Evolutionary conservation across 2,888 invertebrate species (phyloP), one percentile per base, ranked within the genome.

Genomic region (Podotricha telesiphe): DNA sequence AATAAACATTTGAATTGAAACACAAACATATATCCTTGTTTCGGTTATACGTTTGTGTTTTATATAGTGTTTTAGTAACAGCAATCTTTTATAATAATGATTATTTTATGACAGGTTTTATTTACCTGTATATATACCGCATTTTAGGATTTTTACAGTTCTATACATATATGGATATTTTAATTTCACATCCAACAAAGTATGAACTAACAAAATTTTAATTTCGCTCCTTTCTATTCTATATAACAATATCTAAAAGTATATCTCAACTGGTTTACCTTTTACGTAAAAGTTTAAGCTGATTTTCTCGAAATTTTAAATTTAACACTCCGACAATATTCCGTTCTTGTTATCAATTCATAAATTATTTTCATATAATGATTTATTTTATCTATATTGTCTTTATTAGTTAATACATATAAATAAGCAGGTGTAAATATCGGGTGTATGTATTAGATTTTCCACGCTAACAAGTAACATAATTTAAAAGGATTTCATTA

Each of bases 101-200:
- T 34, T 53, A 53, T 28, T n/a, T 53, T 53, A 28, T 53, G 28
- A 53, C 15, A 53, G 53, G n/a, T 28, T 28, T n/a, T 28, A 28
- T 53, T 28, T 28, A 28, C 28, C 6, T 28, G 6, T 53, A n/a
- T n/a, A n/a, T n/a, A n/a, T n/a, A n/a, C n/a, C n/a, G n/a, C n/a
- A n/a, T n/a, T n/a, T n/a, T n/a, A n/a, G n/a, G n/a, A n/a, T n/a
- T n/a, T n/a, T n/a, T n/a, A n/a, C n/a, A n/a, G n/a, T n/a, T n/a
- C n/a, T n/a, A n/a, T n/a, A n/a, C n/a, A n/a, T n/a, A n/a, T n/a
- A n/a, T n/a, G n/a, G n/a, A n/a, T n/a, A n/a, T n/a, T n/a, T n/a
- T n/a, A n/a, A n/a, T n/a, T n/a, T n/a, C 8, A 2, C 10, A 22
- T 53, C n/a, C 10, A n/a, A 2, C 28, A 28, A 13, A 1, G 2